Evolutionary conservation across 2,888 invertebrate species (phyloP).

Genomic region (Aphrophora alni): DNA sequence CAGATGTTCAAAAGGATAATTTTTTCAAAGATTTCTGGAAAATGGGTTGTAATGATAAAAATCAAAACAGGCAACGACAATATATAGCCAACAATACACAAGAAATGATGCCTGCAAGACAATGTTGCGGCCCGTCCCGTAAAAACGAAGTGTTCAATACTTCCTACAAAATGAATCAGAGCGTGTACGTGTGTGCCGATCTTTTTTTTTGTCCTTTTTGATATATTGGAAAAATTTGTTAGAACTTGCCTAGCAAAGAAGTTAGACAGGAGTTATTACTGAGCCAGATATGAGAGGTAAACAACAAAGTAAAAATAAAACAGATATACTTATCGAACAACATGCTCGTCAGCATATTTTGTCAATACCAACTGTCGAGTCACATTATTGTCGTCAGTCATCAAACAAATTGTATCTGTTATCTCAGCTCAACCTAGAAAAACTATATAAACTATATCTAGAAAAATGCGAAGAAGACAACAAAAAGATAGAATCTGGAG

Average conservation of each 20-base stretch:
- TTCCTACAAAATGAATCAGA: too few species aligned
- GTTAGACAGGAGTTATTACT: neutral
- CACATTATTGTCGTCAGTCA: conserved; percentile 18
- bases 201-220: too few species aligned
- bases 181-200: too few species aligned
- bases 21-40: too few species aligned
- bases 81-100: too few species aligned
- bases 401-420: conserved; percentile 12
- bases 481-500: conserved; percentile 7
- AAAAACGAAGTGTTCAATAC: too few species aligned
- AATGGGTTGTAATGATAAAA: too few species aligned
- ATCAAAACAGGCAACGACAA: too few species aligned
- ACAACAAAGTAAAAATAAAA: neutral
- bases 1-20: too few species aligned
- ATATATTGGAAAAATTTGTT: conserved; percentile 4
- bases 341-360: conserved; percentile 27
- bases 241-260: conserved; percentile 17
- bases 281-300: conserved; percentile 3
- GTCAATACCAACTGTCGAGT: conserved; percentile 16
- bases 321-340: neutral
- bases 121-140: too few species aligned
- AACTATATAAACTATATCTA: conserved; percentile 10
- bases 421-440: conserved; percentile 25
- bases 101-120: too few species aligned
- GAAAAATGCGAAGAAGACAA: conserved; percentile 28